Conservation (phyloP, 2,797 vertebrate genomes). For the Pelochelys cantorii region DNA sequence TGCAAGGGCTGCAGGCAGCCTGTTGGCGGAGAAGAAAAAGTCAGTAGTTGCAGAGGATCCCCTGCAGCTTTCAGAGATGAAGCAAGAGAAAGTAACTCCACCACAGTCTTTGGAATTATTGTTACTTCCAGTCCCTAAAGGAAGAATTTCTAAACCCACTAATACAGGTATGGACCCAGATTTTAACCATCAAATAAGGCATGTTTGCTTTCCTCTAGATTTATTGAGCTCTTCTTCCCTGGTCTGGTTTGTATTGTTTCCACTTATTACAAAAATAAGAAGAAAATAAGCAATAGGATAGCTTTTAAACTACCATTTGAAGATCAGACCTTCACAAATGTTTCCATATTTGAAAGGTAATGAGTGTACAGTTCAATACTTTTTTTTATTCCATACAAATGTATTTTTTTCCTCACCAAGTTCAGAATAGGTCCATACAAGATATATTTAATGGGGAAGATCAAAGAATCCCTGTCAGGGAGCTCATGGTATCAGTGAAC, state of each 20-base stretch:
- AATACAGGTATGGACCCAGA: constrained; percentile 86
- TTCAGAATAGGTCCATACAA: constrained; percentile 63
- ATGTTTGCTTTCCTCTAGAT: constrained; percentile 19
- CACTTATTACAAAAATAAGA: constrained; percentile 37
- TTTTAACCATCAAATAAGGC: not conserved
- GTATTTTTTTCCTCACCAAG: constrained; percentile 50
- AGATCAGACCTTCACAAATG: constrained; percentile 58
- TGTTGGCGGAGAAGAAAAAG: constrained; percentile 94
- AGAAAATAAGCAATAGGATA: constrained; percentile 43
- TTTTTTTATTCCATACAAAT: constrained; percentile 44
- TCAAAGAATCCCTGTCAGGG: constrained; percentile 69
- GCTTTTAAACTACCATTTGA: constrained; percentile 54
- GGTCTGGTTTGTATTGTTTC: constrained; percentile 30
- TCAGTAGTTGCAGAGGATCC: constrained; percentile 89
- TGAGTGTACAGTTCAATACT: not conserved
- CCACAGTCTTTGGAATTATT: constrained; percentile 91
- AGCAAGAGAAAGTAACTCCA: constrained; percentile 89
- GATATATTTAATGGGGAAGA: constrained; percentile 74
- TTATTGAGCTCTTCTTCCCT: not conserved
- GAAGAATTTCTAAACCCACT: constrained; percentile 89
- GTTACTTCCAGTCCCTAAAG: constrained; percentile 92
- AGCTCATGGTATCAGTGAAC: constrained; percentile 63
- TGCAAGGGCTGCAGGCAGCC: constrained; percentile 94
- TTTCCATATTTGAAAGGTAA: constrained; percentile 63
- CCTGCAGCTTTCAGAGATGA: constrained; percentile 91